Base-by-base conservation (phyloP, 2,888 invertebrate genomes). In the Celastrina argiolus region DNA sequence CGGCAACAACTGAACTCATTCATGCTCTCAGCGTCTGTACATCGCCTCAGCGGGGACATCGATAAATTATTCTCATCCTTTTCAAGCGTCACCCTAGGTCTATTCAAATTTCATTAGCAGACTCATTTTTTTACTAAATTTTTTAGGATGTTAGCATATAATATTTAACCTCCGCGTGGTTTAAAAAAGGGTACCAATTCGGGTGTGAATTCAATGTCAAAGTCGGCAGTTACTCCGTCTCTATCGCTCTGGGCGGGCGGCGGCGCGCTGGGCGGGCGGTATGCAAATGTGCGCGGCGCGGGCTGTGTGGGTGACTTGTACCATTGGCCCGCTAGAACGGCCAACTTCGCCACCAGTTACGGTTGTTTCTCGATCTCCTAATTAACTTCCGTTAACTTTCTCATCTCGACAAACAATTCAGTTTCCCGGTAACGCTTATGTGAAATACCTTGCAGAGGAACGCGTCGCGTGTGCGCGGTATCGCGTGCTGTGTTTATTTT, bases 341-440 rank as follows among this genome's bases (percentile, higher is more conserved):
- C 90, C 79, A 91, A 91, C 91, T 88, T 91, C 91, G 92, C 89
- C 91, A 89, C 85, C 90, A 90, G 91, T 88, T 87, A 91, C 92
- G 92, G 92, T 92, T 92, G 92, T 91, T 92, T 90, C 91, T 89
- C 89, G 90, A 86, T 89, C 88, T 85, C 84, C 85, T 91, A 91
- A 91, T 91, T 91, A 90, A 89, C 89, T 90, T 90, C 87, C 89
- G 89, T 89, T 87, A 89, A 91, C 90, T 90, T 91, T 89, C 87
- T 88, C 91, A 89, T 91, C 88, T 87, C 84, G 83, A 81, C 74
- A 78, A 75, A 78, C 78, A 78, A 84, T 85, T n/a, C n/a, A 80
- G 78, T 79, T 79, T 76, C 74, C 80, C 78, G 78, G 77, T 79
- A 80, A 76, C 74, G 73, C 74, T 84, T 79, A 83, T 82, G 88